Conservation (phyloP, 2,888 invertebrate species). For the Xiphydria camelus region DNA sequence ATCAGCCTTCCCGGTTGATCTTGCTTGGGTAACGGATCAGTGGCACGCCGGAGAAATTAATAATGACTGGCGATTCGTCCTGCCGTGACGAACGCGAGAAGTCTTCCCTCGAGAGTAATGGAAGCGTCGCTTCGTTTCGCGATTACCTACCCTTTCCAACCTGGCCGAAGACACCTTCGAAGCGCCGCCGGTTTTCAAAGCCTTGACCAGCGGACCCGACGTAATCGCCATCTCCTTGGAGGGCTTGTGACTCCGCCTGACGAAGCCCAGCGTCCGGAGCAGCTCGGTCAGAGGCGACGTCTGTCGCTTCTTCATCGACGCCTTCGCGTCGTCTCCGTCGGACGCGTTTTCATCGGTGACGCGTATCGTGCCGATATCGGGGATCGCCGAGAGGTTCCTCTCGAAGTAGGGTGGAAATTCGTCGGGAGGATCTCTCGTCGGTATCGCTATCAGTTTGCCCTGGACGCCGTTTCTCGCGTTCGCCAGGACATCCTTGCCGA, state of each 20-base stretch:
- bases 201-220: constrained; percentile 2
- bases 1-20: constrained; percentile 26
- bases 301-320: constrained; percentile 19
- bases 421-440: constrained; percentile 35
- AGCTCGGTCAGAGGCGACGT: constrained; percentile 27
- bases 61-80: too few relatives aligned
- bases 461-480: neutral
- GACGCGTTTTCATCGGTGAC: neutral
- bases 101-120: too few relatives aligned
- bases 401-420: constrained; percentile 45
- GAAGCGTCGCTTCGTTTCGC: too few relatives aligned
- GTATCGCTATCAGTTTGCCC: neutral
- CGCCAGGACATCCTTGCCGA: constrained; percentile 34
- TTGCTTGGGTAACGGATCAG: constrained; percentile 30
- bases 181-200: constrained; percentile 14
- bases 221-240: neutral
- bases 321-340: too few relatives aligned
- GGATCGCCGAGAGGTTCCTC: constrained; percentile 12
- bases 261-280: constrained; percentile 26
- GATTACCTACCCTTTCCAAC: constrained; percentile 1
- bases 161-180: constrained; percentile 13
- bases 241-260: constrained; percentile 3
- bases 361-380: neutral
- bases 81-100: too few relatives aligned
- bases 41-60: too few relatives aligned